Evolutionary conservation across 2,797 vertebrate species (phyloP).

Genomic region (Galago senegalensis): DNA sequence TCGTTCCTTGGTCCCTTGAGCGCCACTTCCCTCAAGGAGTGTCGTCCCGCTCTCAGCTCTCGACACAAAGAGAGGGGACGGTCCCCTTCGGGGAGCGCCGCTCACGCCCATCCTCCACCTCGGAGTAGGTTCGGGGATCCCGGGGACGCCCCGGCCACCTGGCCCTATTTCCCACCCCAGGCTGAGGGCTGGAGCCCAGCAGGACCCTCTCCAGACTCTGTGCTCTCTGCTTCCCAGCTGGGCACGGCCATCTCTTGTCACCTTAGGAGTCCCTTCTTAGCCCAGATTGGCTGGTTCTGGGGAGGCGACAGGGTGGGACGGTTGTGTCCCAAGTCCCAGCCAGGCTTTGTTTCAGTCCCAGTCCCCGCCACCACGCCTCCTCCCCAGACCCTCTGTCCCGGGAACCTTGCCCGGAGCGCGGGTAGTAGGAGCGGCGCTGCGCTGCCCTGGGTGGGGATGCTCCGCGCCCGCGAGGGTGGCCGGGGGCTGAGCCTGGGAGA

Average conservation of each 20-base stretch:
- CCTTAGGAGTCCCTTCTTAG: neutral
- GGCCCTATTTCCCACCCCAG: neutral
- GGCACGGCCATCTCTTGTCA: neutral
- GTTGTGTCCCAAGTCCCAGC: neutral
- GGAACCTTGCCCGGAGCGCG: neutral
- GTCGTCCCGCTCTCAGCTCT: neutral
- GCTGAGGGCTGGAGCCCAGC: neutral
- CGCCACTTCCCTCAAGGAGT: neutral
- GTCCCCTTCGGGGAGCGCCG: neutral
- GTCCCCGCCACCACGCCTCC: neutral
- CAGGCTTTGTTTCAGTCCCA: slow-evolving; percentile 65
- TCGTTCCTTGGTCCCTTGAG: neutral
- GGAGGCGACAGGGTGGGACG: neutral
- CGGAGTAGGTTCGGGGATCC: neutral
- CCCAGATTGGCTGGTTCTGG: neutral
- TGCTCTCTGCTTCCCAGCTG: neutral
- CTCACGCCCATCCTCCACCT: neutral
- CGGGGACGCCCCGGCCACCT: neutral
- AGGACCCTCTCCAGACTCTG: neutral
- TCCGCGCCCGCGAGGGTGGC: neutral
- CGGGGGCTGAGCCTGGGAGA: neutral
- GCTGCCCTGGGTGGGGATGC: neutral
- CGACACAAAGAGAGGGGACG: slow-evolving; percentile 73
- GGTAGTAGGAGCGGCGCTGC: neutral
- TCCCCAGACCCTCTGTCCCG: neutral